Conservation (phyloP, 2,113 vertebrate species). For the Rousettus leschenaultii region DNA sequence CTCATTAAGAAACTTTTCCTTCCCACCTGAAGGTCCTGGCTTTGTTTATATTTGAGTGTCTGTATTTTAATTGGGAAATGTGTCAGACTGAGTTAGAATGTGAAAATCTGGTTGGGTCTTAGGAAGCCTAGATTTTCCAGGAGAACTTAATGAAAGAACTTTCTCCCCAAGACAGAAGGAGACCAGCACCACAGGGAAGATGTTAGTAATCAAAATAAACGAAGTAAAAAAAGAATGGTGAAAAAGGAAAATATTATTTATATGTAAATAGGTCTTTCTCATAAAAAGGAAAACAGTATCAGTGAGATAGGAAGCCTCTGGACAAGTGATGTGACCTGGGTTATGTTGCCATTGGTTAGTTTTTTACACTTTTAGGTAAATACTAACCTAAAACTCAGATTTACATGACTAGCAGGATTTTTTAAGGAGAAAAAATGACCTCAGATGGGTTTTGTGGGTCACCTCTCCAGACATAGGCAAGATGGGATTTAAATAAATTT, state of each 20-base stretch:
- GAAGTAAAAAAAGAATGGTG: not conserved
- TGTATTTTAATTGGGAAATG: conserved; percentile 67
- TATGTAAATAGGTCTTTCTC: not conserved
- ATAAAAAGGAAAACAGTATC: not conserved
- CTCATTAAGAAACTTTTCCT: conserved; percentile 43
- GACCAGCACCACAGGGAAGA: not conserved
- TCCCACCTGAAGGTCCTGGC: not conserved
- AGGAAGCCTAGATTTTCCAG: not conserved
- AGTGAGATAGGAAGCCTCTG: not conserved
- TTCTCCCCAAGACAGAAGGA: not conserved
- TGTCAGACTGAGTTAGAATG: conserved; percentile 54
- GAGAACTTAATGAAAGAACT: conserved; percentile 27
- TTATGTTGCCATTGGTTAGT: not conserved
- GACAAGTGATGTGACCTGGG: not conserved
- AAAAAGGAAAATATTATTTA: not conserved
- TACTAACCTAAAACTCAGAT: not conserved
- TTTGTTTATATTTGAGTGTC: conserved; percentile 30
- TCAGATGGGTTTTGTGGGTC: not conserved
- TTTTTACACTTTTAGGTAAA: not conserved
- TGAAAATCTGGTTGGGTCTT: conserved; percentile 4
- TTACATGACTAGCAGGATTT: not conserved
- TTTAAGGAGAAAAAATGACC: not conserved
- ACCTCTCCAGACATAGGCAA: not conserved
- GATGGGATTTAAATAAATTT: not conserved
- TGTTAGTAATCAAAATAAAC: conserved; percentile 27